These are phyloP conservation scores for Neodiprion fabricii DNA, from an alignment of 1,140 invertebrate genomes.

Conservation along the genomic window DNA sequence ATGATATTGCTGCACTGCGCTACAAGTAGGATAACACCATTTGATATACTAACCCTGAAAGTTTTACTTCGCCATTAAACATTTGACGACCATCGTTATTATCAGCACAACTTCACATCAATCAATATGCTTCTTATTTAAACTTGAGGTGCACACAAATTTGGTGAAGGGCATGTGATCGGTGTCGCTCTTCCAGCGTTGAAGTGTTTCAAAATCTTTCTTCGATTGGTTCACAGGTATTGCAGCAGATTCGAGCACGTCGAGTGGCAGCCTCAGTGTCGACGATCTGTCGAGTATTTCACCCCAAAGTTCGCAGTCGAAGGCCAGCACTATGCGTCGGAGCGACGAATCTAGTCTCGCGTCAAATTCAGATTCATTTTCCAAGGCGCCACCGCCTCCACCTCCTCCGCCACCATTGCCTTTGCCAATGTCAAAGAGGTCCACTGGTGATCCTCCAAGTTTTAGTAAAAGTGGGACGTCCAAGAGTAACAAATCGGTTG, in stretches of 20 bases:
- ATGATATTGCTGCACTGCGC: no score
- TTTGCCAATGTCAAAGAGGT: slow-evolving; percentile 42
- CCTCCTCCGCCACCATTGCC: slow-evolving; percentile 38
- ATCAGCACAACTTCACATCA: background rate
- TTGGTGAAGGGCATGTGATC: no score
- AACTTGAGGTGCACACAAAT: background rate
- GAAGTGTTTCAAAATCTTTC: no score
- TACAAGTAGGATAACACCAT: no score
- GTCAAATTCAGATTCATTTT: slow-evolving; percentile 17
- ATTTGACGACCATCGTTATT: no score
- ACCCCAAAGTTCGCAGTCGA: background rate
- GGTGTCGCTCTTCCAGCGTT: no score
- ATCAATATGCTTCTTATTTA: background rate
- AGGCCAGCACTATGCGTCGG: background rate
- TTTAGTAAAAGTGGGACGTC: slow-evolving; percentile 32
- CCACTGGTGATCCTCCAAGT: slow-evolving; percentile 20
- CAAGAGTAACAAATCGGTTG: slow-evolving; percentile 34
- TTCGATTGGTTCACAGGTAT: background rate
- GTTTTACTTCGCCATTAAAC: no score
- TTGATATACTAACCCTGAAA: no score
- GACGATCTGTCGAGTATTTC: slow-evolving; percentile 8
- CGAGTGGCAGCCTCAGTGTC: slow-evolving; percentile 2
- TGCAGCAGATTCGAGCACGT: slow-evolving; percentile 14
- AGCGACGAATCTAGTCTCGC: background rate
- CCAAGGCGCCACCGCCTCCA: slow-evolving; percentile 38